phyloP scores from a whole-genome alignment of 2,113 vertebrate species.

The Origma solitaria region DNA sequence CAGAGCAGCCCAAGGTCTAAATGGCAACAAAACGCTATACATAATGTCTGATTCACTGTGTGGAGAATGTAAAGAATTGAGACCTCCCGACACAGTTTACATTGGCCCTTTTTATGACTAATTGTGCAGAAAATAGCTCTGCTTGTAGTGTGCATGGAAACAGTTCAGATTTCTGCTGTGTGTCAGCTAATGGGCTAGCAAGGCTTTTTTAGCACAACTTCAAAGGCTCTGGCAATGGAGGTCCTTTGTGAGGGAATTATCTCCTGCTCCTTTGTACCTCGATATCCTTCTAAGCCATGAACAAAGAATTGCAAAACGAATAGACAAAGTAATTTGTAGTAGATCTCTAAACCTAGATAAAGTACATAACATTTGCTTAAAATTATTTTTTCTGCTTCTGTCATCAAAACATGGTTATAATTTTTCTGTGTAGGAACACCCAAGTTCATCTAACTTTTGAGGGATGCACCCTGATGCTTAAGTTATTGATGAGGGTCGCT shows the following conservation, averaged over 20 bases:
- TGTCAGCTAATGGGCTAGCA: slow-evolving; percentile 67
- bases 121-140: slow-evolving; percentile 71
- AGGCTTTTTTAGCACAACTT: slow-evolving; percentile 61
- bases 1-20: slow-evolving; percentile 45
- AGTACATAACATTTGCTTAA: slow-evolving; percentile 7
- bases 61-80: slow-evolving; percentile 69
- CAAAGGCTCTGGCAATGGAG: slow-evolving; percentile 63
- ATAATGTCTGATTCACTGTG: slow-evolving; percentile 55
- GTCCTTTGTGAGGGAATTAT: slow-evolving; percentile 69
- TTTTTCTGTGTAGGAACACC: slow-evolving; percentile 7
- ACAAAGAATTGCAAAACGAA: slow-evolving; percentile 26
- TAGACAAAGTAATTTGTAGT: slow-evolving; percentile 56
- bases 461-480: not conserved
- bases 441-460: not conserved
- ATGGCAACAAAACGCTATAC: slow-evolving; percentile 59
- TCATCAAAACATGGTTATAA: not conserved
- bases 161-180: slow-evolving; percentile 69
- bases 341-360: slow-evolving; percentile 52
- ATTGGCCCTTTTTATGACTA: slow-evolving; percentile 72
- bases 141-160: slow-evolving; percentile 63
- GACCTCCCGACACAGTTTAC: slow-evolving; percentile 70
- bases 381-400: slow-evolving; percentile 5
- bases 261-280: slow-evolving; percentile 61
- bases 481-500: not conserved
- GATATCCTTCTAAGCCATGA: slow-evolving; percentile 44